Conservation (phyloP, 2,797 vertebrate species). For the Microctenopoma lineatum region DNA sequence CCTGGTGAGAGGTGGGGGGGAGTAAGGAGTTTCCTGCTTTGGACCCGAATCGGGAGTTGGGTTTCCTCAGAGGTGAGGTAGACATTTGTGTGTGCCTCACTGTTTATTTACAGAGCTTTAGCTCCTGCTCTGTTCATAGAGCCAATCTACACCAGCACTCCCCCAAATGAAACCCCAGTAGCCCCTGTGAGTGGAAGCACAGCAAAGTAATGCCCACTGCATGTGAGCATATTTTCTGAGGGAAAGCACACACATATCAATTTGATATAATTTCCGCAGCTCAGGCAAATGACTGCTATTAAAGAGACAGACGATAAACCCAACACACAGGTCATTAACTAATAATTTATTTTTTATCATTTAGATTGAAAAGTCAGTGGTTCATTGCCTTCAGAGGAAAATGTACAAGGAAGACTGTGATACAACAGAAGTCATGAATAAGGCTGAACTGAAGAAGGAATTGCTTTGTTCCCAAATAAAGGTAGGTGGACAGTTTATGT, state of each 20-base stretch:
- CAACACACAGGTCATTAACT: slow-evolving; percentile 78
- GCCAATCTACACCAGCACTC: slow-evolving; percentile 14
- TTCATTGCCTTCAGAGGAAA: slow-evolving; percentile 79
- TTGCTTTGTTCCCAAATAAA: slow-evolving; percentile 38
- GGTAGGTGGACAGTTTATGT: slow-evolving; percentile 40
- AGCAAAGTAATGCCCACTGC: slow-evolving; percentile 31
- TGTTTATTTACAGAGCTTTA: slow-evolving; percentile 79
- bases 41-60: slow-evolving; percentile 61
- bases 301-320: slow-evolving; percentile 64
- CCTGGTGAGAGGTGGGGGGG: slow-evolving; percentile 43
- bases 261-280: slow-evolving; percentile 39
- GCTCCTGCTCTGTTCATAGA: slow-evolving; percentile 53
- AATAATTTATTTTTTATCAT: slow-evolving; percentile 85
- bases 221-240: slow-evolving; percentile 48
- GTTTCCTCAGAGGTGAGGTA: slow-evolving; percentile 69
- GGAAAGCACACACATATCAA: slow-evolving; percentile 38
- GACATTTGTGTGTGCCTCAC: slow-evolving; percentile 49
- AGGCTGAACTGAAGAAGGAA: slow-evolving; percentile 42
- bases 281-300: slow-evolving; percentile 32
- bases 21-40: slow-evolving; percentile 69
- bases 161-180: slow-evolving; percentile 15
- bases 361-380: slow-evolving; percentile 86
- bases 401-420: slow-evolving; percentile 79
- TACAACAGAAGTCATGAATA: slow-evolving; percentile 60
- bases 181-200: slow-evolving; percentile 66